Evolutionary conservation across 2,797 vertebrate genomes (phyloP).

Genomic region (Parotocinclus haroldoi): DNA sequence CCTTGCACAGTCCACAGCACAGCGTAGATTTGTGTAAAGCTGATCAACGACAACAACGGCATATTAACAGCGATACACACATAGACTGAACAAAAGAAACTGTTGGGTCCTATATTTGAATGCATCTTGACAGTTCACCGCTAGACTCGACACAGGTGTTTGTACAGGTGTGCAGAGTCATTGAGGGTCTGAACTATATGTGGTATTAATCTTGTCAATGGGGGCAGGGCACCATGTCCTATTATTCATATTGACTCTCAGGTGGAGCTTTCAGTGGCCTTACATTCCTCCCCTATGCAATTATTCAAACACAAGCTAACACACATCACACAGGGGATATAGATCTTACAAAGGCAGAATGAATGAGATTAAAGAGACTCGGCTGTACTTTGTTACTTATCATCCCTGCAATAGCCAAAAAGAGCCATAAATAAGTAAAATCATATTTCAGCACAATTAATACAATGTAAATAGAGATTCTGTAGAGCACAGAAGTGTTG

Average conservation of each 20-base stretch:
- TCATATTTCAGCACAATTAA: too few relatives aligned
- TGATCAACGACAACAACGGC: too few relatives aligned
- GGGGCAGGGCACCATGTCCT: slow-evolving; percentile 52
- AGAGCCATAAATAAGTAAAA: too few relatives aligned
- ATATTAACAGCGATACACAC: too few relatives aligned
- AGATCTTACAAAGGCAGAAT: neutral
- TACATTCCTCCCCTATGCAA: slow-evolving; percentile 61
- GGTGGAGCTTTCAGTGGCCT: slow-evolving; percentile 11
- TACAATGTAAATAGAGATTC: too few relatives aligned
- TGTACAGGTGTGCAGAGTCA: slow-evolving; percentile 65
- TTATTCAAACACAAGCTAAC: neutral
- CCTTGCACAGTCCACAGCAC: too few relatives aligned
- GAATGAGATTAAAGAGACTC: neutral
- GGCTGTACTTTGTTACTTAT: neutral
- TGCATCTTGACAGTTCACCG: slow-evolving; percentile 17
- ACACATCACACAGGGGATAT: slow-evolving; percentile 17
- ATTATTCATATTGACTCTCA: slow-evolving; percentile 41
- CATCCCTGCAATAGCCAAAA: neutral
- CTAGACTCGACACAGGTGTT: slow-evolving; percentile 55
- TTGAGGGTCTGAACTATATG: slow-evolving; percentile 55
- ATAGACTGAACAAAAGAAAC: neutral
- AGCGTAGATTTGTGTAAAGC: too few relatives aligned
- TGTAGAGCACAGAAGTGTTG: too few relatives aligned
- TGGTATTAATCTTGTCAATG: slow-evolving; percentile 57
- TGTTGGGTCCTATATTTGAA: slow-evolving; percentile 12